Evolutionary conservation across 2,888 invertebrate species (phyloP), one percentile per base, ranked within the genome.

Genomic region (Drosophila algonquin): DNA sequence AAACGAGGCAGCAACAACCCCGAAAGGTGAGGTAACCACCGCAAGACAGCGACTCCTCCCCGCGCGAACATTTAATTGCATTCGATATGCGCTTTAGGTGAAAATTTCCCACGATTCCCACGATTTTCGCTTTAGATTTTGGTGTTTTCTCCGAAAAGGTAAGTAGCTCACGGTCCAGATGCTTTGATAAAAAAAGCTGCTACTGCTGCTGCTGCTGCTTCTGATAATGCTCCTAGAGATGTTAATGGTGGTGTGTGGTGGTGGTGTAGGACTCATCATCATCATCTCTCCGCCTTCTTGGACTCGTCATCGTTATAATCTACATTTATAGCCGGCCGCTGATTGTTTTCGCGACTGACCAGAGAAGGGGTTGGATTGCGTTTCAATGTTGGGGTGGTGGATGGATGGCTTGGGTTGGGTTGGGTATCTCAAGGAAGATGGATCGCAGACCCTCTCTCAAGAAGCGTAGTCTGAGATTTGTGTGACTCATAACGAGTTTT

Each of bases 41-140:
- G 40, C 14, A 1, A 40, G 14, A 6, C 7, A 40, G 40, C 40
- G 40, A 40, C 6, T 40, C 40, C 40, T 40, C 40, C 40, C 68
- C 56, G 56, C 86, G 83, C 80, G 86, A 68, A 70, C 70, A 57
- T 84, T 88, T 85, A 89, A 85, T 85, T 84, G 84, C 85, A 87
- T 87, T 87, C 84, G 85, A 84, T 83, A 81, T 81, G 82, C 81
- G 87, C 80, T 89, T 88, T 84, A 85, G 80, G 83, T 77, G 85
- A 80, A 83, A 72, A 83, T 71, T 88, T 88, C 88, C 88, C 88
- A 88, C 88, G 88, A 83, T 88, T 88, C 90, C 88, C 88, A 88
- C 88, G 88, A 83, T 84, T 89, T 89, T 82, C 77, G 71, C 83
- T 64, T 47, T 69, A 57, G 79, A 86, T 81, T 86, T 83, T 27